These are phyloP conservation scores for Pantala flavescens DNA, from an alignment of 1,140 invertebrate species.

Conservation along the genomic window DNA sequence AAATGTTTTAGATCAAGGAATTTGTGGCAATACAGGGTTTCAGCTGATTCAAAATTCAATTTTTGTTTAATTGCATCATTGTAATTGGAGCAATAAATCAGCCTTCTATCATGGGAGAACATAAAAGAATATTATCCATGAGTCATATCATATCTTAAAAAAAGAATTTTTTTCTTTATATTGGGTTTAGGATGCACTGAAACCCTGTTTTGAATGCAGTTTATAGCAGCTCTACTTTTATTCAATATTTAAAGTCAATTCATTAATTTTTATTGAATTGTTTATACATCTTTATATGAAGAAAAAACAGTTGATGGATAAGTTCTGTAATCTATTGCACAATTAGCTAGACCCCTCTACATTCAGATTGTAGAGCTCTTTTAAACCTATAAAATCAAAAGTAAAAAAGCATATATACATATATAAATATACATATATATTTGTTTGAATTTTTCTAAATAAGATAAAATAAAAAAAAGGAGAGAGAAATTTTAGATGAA, in stretches of 20 bases:
- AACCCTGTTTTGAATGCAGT: not conserved
- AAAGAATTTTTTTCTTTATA: too few relatives aligned
- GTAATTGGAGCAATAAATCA: not conserved
- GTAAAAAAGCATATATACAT: not conserved
- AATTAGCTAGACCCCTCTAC: not conserved
- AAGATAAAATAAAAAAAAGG: not conserved
- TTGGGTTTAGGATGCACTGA: not conserved
- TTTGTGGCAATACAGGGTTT: not conserved
- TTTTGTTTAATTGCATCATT: not conserved
- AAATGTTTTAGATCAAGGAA: too few relatives aligned
- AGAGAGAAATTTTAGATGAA: not conserved
- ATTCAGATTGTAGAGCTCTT: not conserved
- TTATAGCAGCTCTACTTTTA: not conserved
- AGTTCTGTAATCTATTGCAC: not conserved
- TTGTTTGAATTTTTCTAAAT: slow-evolving; percentile 1
- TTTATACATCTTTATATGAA: not conserved
- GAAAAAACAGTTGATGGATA: not conserved
- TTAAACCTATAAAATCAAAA: not conserved
- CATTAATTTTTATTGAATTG: not conserved
- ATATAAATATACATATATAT: slow-evolving; percentile 6
- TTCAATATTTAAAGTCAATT: not conserved
- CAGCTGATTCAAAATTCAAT: not conserved
- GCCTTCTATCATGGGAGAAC: too few relatives aligned
- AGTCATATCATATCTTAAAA: too few relatives aligned
- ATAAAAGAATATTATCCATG: too few relatives aligned